phyloP scores from a whole-genome alignment of 2,888 invertebrate genomes.

The Cryptocephalus primarius region DNA sequence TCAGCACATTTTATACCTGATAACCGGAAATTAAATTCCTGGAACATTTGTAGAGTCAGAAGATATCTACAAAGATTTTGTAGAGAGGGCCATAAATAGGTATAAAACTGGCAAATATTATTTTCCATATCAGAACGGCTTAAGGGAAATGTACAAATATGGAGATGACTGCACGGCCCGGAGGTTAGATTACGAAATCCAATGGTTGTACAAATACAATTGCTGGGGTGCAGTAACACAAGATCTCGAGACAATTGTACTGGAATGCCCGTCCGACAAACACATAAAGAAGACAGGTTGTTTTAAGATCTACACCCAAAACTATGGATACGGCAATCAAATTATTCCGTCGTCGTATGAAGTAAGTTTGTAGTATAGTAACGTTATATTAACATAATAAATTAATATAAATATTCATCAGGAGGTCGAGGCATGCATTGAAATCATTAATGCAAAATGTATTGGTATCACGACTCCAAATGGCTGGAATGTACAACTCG shows the following conservation, averaged over 20 bases:
- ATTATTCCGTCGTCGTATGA: not conserved
- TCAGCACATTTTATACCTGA: not conserved
- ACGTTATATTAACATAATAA: too few relatives aligned
- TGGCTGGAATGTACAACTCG: not conserved
- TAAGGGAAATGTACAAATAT: too few relatives aligned
- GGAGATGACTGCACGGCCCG: too few relatives aligned
- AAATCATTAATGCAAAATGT: not conserved
- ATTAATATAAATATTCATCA: too few relatives aligned
- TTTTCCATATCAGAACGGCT: not conserved
- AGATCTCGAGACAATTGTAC: not conserved
- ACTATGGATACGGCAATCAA: not conserved
- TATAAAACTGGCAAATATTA: not conserved
- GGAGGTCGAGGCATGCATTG: too few relatives aligned
- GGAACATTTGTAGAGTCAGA: too few relatives aligned
- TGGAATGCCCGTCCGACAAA: not conserved
- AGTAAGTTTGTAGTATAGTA: not conserved
- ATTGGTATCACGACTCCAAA: not conserved
- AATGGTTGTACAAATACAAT: not conserved
- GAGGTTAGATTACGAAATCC: too few relatives aligned
- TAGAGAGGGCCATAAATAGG: not conserved
- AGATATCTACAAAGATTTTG: too few relatives aligned
- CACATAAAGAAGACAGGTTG: not conserved
- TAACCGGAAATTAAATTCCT: not conserved
- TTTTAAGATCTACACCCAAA: not conserved
- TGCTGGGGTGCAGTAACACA: not conserved